Percentiles rank a stretch among this genome's conserved stretches.
Evolutionary conservation across 2,113 vertebrate genomes (phyloP).

Genomic region (Carollia perspicillata): DNA sequence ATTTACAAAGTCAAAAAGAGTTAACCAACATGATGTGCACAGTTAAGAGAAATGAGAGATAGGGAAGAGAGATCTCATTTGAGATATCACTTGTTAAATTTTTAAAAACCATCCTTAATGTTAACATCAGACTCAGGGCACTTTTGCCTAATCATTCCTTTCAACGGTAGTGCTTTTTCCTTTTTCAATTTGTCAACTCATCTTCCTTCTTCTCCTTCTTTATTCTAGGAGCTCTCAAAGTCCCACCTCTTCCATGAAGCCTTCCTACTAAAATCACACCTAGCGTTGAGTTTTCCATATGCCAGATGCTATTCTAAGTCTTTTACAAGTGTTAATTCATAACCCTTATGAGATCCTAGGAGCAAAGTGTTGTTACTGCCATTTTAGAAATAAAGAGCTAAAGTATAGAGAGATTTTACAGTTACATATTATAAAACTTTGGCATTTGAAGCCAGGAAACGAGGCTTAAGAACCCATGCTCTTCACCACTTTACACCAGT

Average conservation of each 20-base stretch:
- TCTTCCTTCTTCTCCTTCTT: slow-evolving; percentile 2
- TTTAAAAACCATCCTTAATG: neutral
- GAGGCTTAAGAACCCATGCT: neutral
- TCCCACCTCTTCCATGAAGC: neutral
- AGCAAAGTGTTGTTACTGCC: neutral
- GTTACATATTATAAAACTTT: neutral
- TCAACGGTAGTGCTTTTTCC: neutral
- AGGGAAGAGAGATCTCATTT: neutral
- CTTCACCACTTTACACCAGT: neutral
- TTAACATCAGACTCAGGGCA: slow-evolving; percentile 22
- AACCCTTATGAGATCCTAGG: neutral
- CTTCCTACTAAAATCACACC: neutral
- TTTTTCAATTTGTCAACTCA: neutral
- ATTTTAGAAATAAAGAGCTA: slow-evolving; percentile 23
- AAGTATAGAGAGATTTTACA: slow-evolving; percentile 2
- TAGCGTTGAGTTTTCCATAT: neutral
- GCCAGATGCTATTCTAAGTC: neutral
- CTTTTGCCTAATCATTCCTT: slow-evolving; percentile 6
- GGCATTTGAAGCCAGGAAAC: neutral
- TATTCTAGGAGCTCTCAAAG: neutral
- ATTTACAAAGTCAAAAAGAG: neutral
- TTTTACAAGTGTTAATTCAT: neutral
- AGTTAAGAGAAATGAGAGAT: slow-evolving; percentile 9
- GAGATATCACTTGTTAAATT: neutral
- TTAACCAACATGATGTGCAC: neutral